A percentile compares a stretch with the other conserved stretches of the same genome.
These are phyloP conservation scores for Stenoptilia bipunctidactyla DNA, from an alignment of 2,888 invertebrate genomes.

Conservation along the genomic window DNA sequence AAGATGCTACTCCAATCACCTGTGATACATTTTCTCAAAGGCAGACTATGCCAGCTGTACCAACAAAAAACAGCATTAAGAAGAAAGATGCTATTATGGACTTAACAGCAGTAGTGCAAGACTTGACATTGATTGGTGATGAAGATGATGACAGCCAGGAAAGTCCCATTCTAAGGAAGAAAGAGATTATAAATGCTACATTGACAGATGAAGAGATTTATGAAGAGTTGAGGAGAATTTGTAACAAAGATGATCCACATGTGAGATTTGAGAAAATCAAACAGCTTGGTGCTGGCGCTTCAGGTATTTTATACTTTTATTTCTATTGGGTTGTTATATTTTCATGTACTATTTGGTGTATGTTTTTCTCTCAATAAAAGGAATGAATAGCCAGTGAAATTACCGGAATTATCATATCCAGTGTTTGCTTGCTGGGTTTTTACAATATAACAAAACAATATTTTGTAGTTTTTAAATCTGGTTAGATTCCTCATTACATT, in stretches of 20 bases:
- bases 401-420: too few relatives aligned
- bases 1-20: conserved; percentile 53
- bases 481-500: too few relatives aligned
- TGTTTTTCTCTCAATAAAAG: too few relatives aligned
- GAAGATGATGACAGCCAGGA: conserved; percentile 43
- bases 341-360: too few relatives aligned
- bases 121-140: conserved; percentile 51
- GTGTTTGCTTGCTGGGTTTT: too few relatives aligned
- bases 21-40: conserved; percentile 45
- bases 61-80: conserved; percentile 48
- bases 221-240: conserved; percentile 81
- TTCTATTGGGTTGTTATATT: too few relatives aligned
- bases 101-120: conserved; percentile 46
- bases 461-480: too few relatives aligned
- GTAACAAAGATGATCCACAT: conserved; percentile 86
- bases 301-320: too few relatives aligned
- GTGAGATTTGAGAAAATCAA: conserved; percentile 84
- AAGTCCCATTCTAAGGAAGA: conserved; percentile 73
- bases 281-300: conserved; percentile 93
- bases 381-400: too few relatives aligned
- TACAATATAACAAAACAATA: too few relatives aligned
- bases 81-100: conserved; percentile 51
- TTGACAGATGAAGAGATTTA: conserved; percentile 82
- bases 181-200: conserved; percentile 64
- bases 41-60: conserved; percentile 70